These are phyloP conservation scores for Pachydiplax longipennis DNA, from an alignment of 2,888 invertebrate species.

Conservation along the genomic window DNA sequence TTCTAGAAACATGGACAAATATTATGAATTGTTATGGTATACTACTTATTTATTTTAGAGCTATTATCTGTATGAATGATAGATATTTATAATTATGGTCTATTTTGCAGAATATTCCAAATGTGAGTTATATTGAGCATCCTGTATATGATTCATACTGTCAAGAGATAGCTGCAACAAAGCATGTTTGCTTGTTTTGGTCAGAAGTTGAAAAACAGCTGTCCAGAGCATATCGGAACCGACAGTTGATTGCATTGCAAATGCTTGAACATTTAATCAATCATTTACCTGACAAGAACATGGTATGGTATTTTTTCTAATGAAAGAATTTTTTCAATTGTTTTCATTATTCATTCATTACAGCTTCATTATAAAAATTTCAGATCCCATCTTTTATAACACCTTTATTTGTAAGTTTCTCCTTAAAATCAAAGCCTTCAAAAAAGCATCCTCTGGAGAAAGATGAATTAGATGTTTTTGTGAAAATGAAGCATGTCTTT, in stretches of 20 bases:
- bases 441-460: slow-evolving; percentile 67
- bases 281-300: slow-evolving; percentile 41
- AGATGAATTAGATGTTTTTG: slow-evolving; percentile 63
- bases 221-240: slow-evolving; percentile 65
- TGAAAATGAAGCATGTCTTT: slow-evolving; percentile 64
- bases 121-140: slow-evolving; percentile 67
- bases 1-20: slow-evolving; percentile 60
- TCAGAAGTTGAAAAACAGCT: slow-evolving; percentile 60
- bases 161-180: slow-evolving; percentile 63
- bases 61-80: slow-evolving; percentile 45
- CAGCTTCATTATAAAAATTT: not conserved
- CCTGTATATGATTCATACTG: slow-evolving; percentile 71
- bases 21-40: slow-evolving; percentile 65
- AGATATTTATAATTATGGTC: slow-evolving; percentile 47
- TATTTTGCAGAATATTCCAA: slow-evolving; percentile 66
- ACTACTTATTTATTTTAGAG: slow-evolving; percentile 63
- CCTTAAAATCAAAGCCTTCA: slow-evolving; percentile 68
- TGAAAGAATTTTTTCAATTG: not conserved
- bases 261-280: slow-evolving; percentile 31
- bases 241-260: slow-evolving; percentile 62
- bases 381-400: slow-evolving; percentile 68
- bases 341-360: not conserved
- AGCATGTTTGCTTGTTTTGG: slow-evolving; percentile 67
- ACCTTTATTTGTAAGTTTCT: slow-evolving; percentile 70
- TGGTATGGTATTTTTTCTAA: not conserved